Percentiles rank a stretch among this genome's conserved stretches.
Evolutionary conservation across 2,797 vertebrate species (phyloP).

Genomic region (Bucorvus abyssinicus): DNA sequence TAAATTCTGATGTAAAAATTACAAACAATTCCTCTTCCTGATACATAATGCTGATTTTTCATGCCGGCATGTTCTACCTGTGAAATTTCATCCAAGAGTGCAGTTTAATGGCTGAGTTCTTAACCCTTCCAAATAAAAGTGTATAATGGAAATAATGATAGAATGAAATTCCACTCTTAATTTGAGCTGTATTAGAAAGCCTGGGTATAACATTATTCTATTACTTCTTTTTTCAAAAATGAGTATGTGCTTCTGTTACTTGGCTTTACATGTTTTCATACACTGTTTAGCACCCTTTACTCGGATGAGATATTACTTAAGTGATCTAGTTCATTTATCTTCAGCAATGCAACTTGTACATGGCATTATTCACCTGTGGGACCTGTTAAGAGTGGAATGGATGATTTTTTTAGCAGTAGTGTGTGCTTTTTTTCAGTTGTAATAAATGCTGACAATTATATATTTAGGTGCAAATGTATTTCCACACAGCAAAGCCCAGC

Average conservation of each 20-base stretch:
- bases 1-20: background rate
- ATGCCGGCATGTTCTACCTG: background rate
- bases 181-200: background rate
- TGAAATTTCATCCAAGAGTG: conserved; percentile 1
- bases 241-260: background rate
- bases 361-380: background rate
- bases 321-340: conserved; percentile 28
- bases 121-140: background rate
- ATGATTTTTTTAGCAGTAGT: background rate
- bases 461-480: background rate
- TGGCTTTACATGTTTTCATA: conserved; percentile 12
- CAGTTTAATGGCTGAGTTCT: conserved; percentile 19
- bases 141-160: conserved; percentile 2
- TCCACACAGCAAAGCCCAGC: background rate
- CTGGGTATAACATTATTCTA: background rate
- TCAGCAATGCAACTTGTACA: background rate
- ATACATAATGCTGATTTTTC: background rate
- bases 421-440: background rate
- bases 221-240: background rate
- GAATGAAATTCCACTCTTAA: conserved; percentile 28
- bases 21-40: background rate
- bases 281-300: background rate
- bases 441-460: background rate
- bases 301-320: background rate
- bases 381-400: background rate